phyloP scores from a whole-genome alignment of 2,113 vertebrate species.

The Melanocharis versteri region DNA sequence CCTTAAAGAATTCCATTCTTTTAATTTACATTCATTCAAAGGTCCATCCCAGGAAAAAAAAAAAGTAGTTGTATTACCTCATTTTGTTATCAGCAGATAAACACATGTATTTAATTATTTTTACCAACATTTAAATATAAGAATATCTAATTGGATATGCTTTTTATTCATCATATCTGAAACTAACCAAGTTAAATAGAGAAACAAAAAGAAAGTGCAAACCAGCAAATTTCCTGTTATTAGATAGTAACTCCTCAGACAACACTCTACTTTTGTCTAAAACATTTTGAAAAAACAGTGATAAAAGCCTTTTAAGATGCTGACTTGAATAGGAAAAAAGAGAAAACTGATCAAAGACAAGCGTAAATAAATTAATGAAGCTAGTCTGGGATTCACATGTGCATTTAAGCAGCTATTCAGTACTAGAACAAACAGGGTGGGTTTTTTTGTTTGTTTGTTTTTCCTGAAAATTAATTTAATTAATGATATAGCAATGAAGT shows the following conservation, averaged over 20 bases:
- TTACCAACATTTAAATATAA: background rate
- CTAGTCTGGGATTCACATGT: background rate
- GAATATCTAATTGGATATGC: background rate
- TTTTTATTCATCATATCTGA: background rate
- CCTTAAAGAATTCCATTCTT: background rate
- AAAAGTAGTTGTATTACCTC: background rate
- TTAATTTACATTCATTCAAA: background rate
- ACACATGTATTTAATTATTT: background rate
- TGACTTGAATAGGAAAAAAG: background rate
- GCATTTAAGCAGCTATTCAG: background rate
- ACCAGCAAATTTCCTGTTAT: background rate
- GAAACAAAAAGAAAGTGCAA: background rate
- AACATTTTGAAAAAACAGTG: background rate
- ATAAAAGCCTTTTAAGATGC: background rate
- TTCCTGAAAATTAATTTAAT: background rate
- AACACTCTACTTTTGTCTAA: background rate
- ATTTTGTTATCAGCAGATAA: background rate
- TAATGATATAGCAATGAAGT: background rate
- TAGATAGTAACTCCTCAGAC: background rate
- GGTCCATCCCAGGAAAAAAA: background rate
- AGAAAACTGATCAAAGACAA: background rate
- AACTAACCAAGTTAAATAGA: background rate
- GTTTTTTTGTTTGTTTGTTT: fast-evolving
- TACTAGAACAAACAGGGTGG: background rate
- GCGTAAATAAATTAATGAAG: background rate